These are phyloP conservation scores for Pangasius krempfi DNA, from an alignment of 2,797 vertebrate genomes.

Conservation along the genomic window DNA sequence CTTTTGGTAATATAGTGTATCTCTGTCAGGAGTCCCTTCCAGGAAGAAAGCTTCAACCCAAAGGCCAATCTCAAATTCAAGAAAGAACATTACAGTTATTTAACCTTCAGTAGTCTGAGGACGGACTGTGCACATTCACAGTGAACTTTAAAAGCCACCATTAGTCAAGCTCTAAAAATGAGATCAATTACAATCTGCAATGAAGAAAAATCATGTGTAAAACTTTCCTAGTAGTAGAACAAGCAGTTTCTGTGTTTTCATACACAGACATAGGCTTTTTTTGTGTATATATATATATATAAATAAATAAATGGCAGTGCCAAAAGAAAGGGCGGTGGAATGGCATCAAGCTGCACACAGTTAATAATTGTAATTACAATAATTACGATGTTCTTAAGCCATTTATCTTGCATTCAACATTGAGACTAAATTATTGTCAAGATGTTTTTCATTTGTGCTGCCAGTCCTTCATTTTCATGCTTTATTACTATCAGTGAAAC, in stretches of 20 bases:
- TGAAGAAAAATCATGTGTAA: background rate
- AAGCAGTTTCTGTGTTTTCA: background rate
- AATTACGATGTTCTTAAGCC: background rate
- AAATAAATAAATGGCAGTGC: background rate
- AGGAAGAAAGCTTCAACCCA: background rate
- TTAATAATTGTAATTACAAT: background rate
- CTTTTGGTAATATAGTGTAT: too few relatives aligned
- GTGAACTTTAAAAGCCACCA: background rate
- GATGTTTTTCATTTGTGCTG: background rate
- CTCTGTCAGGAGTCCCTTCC: background rate
- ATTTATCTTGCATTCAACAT: background rate
- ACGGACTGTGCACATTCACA: background rate
- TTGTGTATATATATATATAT: too few relatives aligned
- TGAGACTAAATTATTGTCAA: background rate
- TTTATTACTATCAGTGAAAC: background rate
- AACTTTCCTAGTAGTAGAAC: background rate
- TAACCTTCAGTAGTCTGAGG: background rate
- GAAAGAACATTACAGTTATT: background rate
- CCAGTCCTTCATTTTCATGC: background rate
- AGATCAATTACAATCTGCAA: background rate
- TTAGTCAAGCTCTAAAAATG: background rate
- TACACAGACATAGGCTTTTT: background rate
- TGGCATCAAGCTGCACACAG: background rate
- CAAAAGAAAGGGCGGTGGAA: background rate
- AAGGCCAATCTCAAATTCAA: background rate